Evolutionary conservation across 2,888 invertebrate genomes (phyloP).

Genomic region (Drosophila niveifrons): DNA sequence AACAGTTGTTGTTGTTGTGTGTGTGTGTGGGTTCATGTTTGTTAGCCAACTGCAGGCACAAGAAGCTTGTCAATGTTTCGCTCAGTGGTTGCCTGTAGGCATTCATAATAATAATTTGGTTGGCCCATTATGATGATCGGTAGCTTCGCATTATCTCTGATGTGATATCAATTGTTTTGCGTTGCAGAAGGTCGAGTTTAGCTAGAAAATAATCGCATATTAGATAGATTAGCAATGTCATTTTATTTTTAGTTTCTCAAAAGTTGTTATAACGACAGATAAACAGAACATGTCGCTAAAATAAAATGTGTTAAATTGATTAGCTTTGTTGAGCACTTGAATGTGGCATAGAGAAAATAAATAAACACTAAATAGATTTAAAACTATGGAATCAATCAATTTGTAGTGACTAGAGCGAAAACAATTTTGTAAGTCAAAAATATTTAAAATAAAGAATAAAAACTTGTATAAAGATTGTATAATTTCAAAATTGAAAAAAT

Average conservation of each 20-base stretch:
- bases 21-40: constrained; percentile 44
- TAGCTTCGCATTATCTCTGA: constrained; percentile 55
- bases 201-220: not conserved
- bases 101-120: constrained; percentile 37
- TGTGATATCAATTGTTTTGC: constrained; percentile 77
- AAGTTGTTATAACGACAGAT: not conserved
- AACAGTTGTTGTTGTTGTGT: constrained; percentile 23
- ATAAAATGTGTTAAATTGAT: not conserved
- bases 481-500: no score
- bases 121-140: constrained; percentile 60
- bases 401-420: no score
- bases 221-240: constrained; percentile 8
- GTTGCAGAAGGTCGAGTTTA: not conserved
- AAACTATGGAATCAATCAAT: no score
- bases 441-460: no score
- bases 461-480: no score
- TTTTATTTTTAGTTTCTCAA: not conserved
- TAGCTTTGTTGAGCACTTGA: not conserved
- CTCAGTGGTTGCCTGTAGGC: constrained; percentile 8
- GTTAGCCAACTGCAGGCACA: constrained; percentile 34
- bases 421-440: no score
- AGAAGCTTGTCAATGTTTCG: constrained; percentile 33
- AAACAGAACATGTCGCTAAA: not conserved
- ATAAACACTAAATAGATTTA: not conserved
- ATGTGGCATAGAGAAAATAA: not conserved